Evolutionary conservation across 2,113 vertebrate species (phyloP).

Genomic region (Trinectes maculatus): DNA sequence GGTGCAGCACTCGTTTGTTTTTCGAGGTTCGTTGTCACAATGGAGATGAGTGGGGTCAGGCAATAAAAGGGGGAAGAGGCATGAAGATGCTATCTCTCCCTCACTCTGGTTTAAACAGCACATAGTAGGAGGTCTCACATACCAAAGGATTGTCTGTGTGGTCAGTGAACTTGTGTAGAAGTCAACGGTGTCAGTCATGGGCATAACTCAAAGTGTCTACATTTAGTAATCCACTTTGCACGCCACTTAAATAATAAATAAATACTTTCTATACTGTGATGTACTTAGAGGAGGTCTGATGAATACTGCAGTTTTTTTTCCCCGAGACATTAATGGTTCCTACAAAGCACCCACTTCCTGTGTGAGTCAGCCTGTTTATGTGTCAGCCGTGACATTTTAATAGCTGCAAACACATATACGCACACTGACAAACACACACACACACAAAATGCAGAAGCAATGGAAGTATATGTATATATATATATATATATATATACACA

Average conservation of each 20-base stretch:
- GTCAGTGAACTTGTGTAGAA: constrained; percentile 17
- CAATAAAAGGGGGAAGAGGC: not conserved
- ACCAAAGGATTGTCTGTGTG: constrained; percentile 2
- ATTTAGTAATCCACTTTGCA: not conserved
- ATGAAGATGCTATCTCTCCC: constrained; percentile 7
- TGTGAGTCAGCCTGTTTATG: constrained; percentile 44
- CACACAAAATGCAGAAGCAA: not conserved
- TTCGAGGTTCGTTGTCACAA: constrained; percentile 54
- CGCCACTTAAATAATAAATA: too few species aligned
- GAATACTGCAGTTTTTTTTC: not conserved
- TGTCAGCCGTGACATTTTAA: constrained; percentile 23
- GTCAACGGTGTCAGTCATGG: not conserved
- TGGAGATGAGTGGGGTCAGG: constrained; percentile 29
- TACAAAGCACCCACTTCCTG: constrained; percentile 49
- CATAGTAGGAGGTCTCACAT: not conserved
- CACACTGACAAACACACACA: constrained; percentile 1
- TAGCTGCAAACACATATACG: not conserved
- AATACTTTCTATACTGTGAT: not conserved
- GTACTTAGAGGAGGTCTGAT: not conserved
- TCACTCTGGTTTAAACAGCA: not conserved
- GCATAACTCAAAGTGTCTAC: not conserved
- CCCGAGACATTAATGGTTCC: not conserved
- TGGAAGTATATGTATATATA: not conserved
- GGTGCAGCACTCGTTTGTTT: constrained; percentile 34
- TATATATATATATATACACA: too few species aligned